Evolutionary conservation across 2,113 vertebrate species (phyloP).

Genomic region (Bettongia penicillata): DNA sequence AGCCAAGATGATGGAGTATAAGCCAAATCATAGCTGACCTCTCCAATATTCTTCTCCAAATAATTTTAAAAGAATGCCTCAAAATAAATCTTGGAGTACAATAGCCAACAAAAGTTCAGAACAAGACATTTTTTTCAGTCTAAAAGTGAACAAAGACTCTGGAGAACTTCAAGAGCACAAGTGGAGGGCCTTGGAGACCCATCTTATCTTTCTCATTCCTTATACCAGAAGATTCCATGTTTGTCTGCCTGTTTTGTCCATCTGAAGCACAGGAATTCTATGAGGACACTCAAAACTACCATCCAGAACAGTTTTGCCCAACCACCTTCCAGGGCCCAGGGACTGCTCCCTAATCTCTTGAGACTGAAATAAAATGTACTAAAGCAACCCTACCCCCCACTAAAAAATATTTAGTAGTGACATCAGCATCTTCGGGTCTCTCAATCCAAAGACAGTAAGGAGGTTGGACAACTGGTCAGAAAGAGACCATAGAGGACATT

Average conservation of each 20-base stretch:
- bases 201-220: no score
- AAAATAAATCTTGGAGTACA: background rate
- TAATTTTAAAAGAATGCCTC: background rate
- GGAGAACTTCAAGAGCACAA: background rate
- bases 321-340: no score
- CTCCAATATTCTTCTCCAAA: background rate
- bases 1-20: background rate
- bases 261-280: no score
- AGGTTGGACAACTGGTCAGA: background rate
- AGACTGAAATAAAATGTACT: no score
- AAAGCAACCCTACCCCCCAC: no score
- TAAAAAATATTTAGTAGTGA: no score
- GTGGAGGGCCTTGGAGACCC: background rate
- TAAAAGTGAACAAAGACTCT: background rate
- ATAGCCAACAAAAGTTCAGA: background rate
- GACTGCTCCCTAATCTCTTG: no score
- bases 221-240: no score
- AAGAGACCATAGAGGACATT: background rate
- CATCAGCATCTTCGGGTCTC: background rate
- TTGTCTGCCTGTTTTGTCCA: no score
- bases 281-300: no score
- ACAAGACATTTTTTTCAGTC: background rate
- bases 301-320: no score
- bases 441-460: background rate
- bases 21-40: background rate